These are phyloP conservation scores for Quiscalus mexicanus DNA, from an alignment of 2,113 vertebrate species.

Conservation along the genomic window DNA sequence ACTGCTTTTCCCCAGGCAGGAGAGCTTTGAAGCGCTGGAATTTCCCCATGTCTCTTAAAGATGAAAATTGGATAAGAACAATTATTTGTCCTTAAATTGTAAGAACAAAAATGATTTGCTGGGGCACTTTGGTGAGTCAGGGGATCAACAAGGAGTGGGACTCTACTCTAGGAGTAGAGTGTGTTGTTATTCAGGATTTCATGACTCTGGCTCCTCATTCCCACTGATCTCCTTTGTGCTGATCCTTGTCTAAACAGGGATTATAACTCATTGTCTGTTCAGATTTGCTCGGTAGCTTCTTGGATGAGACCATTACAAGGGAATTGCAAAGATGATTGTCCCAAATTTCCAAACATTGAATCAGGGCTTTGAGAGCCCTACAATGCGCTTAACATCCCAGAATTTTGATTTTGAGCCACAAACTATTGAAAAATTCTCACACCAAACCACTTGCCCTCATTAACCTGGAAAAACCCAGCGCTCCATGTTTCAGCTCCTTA, in stretches of 20 bases:
- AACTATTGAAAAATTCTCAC: neutral
- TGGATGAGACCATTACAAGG: neutral
- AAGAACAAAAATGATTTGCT: neutral
- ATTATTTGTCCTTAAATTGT: too few species aligned
- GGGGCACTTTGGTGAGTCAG: neutral
- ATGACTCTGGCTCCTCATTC: neutral
- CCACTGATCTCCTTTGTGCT: neutral
- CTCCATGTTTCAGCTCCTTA: neutral
- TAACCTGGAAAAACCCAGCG: fast-evolving
- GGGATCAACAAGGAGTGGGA: neutral
- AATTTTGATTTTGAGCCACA: fast-evolving
- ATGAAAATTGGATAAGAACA: neutral
- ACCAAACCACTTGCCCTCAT: neutral
- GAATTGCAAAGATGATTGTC: neutral
- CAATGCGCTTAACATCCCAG: fast-evolving
- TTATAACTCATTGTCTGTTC: neutral
- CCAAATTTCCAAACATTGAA: neutral
- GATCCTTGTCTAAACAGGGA: neutral
- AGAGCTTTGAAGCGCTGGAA: fast-evolving
- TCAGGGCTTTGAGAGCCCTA: neutral
- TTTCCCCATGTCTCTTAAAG: neutral
- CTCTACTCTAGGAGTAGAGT: neutral
- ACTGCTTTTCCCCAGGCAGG: neutral
- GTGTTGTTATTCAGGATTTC: neutral
- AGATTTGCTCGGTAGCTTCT: neutral